Conservation (phyloP, 2,888 invertebrate species). For the Pseudococcus viburni region DNA sequence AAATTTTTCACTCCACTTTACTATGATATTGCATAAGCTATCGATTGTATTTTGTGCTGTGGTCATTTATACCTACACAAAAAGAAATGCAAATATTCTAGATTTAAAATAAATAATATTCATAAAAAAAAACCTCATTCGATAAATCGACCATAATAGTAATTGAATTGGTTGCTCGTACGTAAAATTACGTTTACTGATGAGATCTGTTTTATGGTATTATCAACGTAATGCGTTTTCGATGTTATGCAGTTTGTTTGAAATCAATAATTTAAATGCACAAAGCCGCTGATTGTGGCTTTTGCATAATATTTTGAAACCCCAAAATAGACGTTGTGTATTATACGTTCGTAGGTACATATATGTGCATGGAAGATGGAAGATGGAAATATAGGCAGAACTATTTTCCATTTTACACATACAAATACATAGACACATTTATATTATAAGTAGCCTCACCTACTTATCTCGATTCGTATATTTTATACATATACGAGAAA, state of each 20-base stretch:
- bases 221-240: conserved; percentile 58
- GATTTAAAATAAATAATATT: no score
- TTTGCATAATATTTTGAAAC: conserved; percentile 48
- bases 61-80: no score
- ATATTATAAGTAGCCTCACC: not conserved
- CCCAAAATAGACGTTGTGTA: conserved; percentile 15
- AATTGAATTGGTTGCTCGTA: conserved; percentile 59
- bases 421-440: not conserved
- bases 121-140: not conserved
- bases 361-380: not conserved
- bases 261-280: conserved; percentile 61
- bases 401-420: not conserved
- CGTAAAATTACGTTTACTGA: conserved; percentile 63
- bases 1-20: no score
- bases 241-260: conserved; percentile 60
- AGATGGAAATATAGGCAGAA: not conserved
- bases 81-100: no score
- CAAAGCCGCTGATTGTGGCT: conserved; percentile 12
- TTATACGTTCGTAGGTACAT: not conserved
- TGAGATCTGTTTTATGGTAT: conserved; percentile 48
- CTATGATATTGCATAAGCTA: no score
- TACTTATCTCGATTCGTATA: not conserved
- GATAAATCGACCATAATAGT: conserved; percentile 15
- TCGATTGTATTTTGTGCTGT: no score
- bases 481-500: not conserved